Base-by-base conservation (phyloP, 2,113 vertebrate species). In the Cyprinus carpio region DNA sequence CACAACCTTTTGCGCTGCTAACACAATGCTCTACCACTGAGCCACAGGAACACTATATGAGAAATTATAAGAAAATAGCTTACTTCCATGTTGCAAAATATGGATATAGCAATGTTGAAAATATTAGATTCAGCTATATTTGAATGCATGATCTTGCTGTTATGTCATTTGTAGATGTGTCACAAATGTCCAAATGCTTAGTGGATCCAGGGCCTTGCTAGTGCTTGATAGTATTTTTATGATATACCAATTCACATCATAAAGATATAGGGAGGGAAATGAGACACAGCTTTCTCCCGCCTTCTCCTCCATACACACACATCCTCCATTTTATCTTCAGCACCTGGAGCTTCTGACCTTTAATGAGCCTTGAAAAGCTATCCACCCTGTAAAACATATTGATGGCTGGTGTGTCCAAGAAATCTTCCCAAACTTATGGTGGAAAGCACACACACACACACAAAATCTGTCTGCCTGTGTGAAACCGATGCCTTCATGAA, bases 271-370 rank as follows among this genome's bases (percentile, higher is more conserved):
- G 71, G 23, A 74, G 40, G n/a, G 71, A 46, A 74, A 74, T 74
- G 40, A 8, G 40, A 74, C 71, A 25, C 20, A 74, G 23, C 23
- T 23, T 13, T 31, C 43, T 27, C 62, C 29, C 25, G 1, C 58
- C 10, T 34, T 83, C 34, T 18, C 65, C 58, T 58, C 25, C 60
- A 37, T 2, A 56, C 13, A 34, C 80, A 58, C 49, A 56, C 49
- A 56, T 56, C 27, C 29, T 60, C 69, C 25, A 51, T 85, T 89
- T 85, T 67, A 88, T 87, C 71, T 81, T 43, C 8, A 78, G 77
- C 86, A 84, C 76, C 84, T 87, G 54, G 79, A 80, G 85, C 64
- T 23, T 88, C 74, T 87, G 56, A 87, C 37, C 37, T 84, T 84
- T 74, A 81, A 72, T 87, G 82, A 81, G n/a, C n/a, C 18, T 43